A percentile compares a stretch with the other conserved stretches of the same genome.
These are phyloP conservation scores for Rotaria sp. DNA, from an alignment of 2,888 invertebrate species.

Conservation along the genomic window DNA sequence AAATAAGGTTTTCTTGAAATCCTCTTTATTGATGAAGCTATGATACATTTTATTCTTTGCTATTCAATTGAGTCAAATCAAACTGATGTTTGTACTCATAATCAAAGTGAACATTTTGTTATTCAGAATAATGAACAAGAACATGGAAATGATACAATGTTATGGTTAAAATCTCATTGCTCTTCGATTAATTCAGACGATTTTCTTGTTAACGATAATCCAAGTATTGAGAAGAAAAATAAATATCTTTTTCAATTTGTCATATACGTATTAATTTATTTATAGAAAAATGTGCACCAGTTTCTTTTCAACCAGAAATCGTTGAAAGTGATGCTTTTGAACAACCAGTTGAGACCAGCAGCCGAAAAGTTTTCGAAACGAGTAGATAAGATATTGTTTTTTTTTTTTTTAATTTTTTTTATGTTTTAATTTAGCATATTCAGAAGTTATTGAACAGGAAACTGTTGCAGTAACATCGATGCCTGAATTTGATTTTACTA, in stretches of 20 bases:
- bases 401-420: background rate
- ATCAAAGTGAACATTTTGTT: background rate
- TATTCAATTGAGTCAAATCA: background rate
- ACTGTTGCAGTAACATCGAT: background rate
- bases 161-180: background rate
- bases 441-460: background rate
- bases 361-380: background rate
- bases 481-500: background rate
- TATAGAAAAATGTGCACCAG: background rate
- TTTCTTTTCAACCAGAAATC: background rate
- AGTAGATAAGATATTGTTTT: background rate
- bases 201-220: background rate
- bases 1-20: constrained; percentile 1
- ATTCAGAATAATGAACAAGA: background rate
- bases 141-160: background rate
- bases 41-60: background rate
- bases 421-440: background rate
- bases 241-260: background rate
- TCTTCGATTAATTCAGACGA: background rate
- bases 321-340: background rate
- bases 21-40: background rate
- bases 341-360: background rate
- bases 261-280: background rate
- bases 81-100: background rate
- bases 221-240: background rate